A percentile compares a stretch with the other conserved stretches of the same genome.
Conservation (phyloP, 1,140 invertebrate genomes). For the Orius laevigatus region DNA sequence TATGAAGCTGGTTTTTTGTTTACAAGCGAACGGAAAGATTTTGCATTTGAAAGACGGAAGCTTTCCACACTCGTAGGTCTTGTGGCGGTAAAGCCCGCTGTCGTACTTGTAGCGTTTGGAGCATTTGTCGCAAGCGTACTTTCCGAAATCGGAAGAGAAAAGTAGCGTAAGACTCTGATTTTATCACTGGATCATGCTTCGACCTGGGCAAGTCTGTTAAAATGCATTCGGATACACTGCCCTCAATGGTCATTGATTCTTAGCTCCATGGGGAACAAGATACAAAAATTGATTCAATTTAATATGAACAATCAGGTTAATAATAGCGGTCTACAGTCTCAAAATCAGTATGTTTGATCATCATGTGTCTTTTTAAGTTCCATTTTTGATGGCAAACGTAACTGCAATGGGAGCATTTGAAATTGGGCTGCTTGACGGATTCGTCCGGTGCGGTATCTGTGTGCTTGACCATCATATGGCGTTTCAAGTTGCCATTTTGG, state of each 20-base stretch:
- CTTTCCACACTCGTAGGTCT: slow-evolving; percentile 70
- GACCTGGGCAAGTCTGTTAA: too few species aligned
- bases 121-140: slow-evolving; percentile 49
- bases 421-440: slow-evolving; percentile 20
- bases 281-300: too few species aligned
- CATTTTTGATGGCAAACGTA: slow-evolving; percentile 7
- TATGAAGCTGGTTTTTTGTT: slow-evolving; percentile 46
- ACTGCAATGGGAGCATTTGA: slow-evolving; percentile 41
- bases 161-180: too few species aligned
- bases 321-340: too few species aligned
- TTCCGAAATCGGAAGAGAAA: too few species aligned
- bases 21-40: slow-evolving; percentile 56
- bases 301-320: too few species aligned
- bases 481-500: background rate
- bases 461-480: slow-evolving; percentile 3
- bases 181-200: too few species aligned
- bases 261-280: too few species aligned
- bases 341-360: background rate
- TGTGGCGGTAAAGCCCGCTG: slow-evolving; percentile 58
- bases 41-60: slow-evolving; percentile 62
- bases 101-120: slow-evolving; percentile 65
- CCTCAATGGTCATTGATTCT: too few species aligned
- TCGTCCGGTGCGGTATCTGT: background rate
- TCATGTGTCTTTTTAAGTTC: slow-evolving; percentile 8
- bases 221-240: too few species aligned